Evolutionary conservation across 2,113 vertebrate species (phyloP).

Genomic region (Chaetorhynchus papuensis): DNA sequence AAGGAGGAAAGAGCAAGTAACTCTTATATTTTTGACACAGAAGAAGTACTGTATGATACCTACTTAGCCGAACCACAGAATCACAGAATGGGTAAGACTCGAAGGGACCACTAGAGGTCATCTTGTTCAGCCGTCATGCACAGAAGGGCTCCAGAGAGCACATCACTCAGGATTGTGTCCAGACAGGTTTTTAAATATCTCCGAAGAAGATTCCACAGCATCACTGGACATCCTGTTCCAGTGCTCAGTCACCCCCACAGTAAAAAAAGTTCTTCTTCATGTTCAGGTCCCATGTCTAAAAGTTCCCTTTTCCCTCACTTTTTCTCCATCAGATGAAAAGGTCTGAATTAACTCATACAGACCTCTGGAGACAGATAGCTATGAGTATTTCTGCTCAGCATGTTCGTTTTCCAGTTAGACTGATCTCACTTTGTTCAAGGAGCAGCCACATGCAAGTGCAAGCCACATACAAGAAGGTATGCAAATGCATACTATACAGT

Average conservation of each 20-base stretch:
- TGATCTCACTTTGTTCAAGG: not conserved
- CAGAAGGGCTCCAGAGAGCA: not conserved
- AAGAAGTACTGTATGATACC: not conserved
- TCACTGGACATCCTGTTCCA: not conserved
- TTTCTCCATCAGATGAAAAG: not conserved
- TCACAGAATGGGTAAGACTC: not conserved
- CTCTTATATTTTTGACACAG: not conserved
- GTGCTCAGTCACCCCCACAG: not conserved
- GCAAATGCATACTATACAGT: not conserved
- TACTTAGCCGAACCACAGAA: not conserved
- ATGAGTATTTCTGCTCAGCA: not conserved
- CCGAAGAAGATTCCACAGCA: not conserved
- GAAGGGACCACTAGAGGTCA: not conserved
- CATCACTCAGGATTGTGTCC: not conserved
- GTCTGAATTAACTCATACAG: not conserved
- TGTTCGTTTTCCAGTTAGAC: not conserved
- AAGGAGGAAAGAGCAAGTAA: not conserved
- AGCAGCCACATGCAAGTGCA: not conserved
- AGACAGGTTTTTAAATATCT: not conserved
- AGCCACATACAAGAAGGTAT: not conserved
- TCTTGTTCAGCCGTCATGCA: not conserved
- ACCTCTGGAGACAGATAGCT: not conserved
- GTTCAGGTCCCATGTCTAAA: not conserved
- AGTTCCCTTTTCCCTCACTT: not conserved
- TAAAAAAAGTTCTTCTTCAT: not conserved